Conservation (phyloP, 2,797 vertebrate species). For the Protosalanx chinensis region DNA sequence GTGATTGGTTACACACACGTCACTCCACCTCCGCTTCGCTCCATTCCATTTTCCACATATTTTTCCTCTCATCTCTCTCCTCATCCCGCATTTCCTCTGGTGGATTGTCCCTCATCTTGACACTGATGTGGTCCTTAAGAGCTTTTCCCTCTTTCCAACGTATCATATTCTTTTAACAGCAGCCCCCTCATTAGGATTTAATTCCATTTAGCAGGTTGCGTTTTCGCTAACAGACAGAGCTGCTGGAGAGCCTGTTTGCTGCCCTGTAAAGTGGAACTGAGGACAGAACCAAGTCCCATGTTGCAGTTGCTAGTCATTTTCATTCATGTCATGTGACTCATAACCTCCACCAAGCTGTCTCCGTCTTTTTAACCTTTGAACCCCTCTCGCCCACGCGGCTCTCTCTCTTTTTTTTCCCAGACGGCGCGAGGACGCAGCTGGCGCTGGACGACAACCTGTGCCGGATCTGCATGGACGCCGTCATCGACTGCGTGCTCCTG, state of each 20-base stretch:
- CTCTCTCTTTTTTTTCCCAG: constrained; percentile 64
- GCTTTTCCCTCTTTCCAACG: constrained; percentile 54
- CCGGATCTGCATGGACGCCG: constrained; percentile 97
- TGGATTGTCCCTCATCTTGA: constrained; percentile 30
- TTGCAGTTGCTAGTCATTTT: constrained; percentile 13
- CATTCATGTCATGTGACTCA: too few relatives aligned
- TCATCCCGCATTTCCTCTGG: constrained; percentile 40
- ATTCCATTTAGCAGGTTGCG: constrained; percentile 43
- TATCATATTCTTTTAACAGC: constrained; percentile 47
- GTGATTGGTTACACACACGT: constrained; percentile 13
- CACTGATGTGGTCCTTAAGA: constrained; percentile 50
- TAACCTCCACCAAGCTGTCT: too few relatives aligned
- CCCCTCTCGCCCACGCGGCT: neutral
- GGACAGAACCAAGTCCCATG: constrained; percentile 19
- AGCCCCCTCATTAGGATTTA: constrained; percentile 51
- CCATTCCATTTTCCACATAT: constrained; percentile 24
- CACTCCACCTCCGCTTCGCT: constrained; percentile 14
- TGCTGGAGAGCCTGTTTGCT: constrained; percentile 39
- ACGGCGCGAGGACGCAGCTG: constrained; percentile 82
- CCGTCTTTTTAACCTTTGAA: constrained; percentile 13
- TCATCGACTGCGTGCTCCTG: constrained; percentile 95
- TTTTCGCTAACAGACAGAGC: constrained; percentile 43
- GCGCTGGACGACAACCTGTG: constrained; percentile 90
- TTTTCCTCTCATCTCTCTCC: constrained; percentile 15
- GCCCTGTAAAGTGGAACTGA: constrained; percentile 19